A percentile compares a stretch with the other conserved stretches of the same genome.
Conservation (phyloP, 2,113 vertebrate species). For the Rhynchomys soricoides region DNA sequence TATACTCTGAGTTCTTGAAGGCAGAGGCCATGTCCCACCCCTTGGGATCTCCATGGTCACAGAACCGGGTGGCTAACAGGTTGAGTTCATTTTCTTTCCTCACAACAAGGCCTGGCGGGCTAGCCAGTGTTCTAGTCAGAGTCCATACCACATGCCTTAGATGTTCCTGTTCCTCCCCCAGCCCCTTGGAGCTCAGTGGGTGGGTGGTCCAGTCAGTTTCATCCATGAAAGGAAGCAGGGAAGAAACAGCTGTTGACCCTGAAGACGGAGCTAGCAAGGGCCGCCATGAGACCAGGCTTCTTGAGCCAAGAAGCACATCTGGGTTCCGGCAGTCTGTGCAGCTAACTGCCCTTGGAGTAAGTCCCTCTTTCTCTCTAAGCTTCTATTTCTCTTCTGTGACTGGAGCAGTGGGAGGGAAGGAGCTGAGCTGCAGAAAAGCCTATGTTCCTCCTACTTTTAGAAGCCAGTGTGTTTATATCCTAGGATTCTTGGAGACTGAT, state of each 20-base stretch:
- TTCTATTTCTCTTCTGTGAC: not conserved
- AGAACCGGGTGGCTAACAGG: not conserved
- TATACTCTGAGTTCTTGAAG: not conserved
- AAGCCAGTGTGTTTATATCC: slow-evolving; percentile 12
- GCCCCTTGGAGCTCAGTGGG: not conserved
- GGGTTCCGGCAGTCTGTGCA: not conserved
- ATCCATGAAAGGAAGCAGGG: not conserved
- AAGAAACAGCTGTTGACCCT: not conserved
- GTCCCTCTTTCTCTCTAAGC: not conserved
- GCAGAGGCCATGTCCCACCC: not conserved
- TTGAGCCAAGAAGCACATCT: not conserved
- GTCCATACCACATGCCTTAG: not conserved
- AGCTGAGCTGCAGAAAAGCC: not conserved
- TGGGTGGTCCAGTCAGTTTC: not conserved
- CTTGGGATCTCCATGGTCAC: not conserved
- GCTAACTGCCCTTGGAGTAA: not conserved
- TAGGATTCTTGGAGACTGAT: slow-evolving; percentile 28
- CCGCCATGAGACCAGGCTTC: not conserved
- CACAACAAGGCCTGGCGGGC: not conserved
- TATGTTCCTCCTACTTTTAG: not conserved
- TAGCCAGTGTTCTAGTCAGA: not conserved
- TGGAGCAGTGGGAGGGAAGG: not conserved
- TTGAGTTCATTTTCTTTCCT: not conserved
- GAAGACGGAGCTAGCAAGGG: not conserved
- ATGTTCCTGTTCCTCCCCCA: not conserved